Conservation (phyloP, 2,113 vertebrate genomes). For the Muntiacus muntjak region DNA sequence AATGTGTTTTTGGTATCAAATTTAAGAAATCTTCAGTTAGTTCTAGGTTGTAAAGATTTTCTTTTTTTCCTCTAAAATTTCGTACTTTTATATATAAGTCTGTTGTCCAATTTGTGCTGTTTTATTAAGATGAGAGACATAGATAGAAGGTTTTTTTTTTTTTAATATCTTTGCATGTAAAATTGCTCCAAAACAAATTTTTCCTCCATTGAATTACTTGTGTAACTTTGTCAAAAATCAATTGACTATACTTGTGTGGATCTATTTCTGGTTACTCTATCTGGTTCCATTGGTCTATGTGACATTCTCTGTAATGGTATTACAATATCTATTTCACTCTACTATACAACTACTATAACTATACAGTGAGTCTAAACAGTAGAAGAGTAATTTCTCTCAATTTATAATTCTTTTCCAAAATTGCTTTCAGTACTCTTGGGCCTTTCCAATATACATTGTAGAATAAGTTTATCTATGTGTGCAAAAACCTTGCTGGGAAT, state of each 20-base stretch:
- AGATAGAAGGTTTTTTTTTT: neutral
- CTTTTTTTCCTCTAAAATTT: neutral
- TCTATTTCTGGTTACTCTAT: neutral
- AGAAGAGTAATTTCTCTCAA: neutral
- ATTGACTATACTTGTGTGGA: neutral
- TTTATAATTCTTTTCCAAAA: neutral
- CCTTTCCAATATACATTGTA: neutral
- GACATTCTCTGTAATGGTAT: neutral
- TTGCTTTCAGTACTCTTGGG: neutral
- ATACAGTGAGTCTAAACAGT: neutral
- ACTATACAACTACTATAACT: neutral
- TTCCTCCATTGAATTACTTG: neutral
- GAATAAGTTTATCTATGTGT: neutral
- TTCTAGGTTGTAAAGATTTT: neutral
- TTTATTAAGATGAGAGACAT: neutral
- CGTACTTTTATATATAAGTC: neutral
- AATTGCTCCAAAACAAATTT: neutral
- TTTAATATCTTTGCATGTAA: neutral
- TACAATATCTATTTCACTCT: neutral
- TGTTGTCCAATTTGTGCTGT: neutral
- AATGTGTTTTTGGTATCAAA: neutral
- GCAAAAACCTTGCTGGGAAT: neutral
- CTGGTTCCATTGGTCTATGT: neutral
- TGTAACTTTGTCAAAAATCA: neutral
- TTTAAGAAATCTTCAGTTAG: neutral